Percentiles rank a stretch among this genome's conserved stretches.
phyloP scores from a whole-genome alignment of 2,888 invertebrate species.

The Microctonus hyperodae region DNA sequence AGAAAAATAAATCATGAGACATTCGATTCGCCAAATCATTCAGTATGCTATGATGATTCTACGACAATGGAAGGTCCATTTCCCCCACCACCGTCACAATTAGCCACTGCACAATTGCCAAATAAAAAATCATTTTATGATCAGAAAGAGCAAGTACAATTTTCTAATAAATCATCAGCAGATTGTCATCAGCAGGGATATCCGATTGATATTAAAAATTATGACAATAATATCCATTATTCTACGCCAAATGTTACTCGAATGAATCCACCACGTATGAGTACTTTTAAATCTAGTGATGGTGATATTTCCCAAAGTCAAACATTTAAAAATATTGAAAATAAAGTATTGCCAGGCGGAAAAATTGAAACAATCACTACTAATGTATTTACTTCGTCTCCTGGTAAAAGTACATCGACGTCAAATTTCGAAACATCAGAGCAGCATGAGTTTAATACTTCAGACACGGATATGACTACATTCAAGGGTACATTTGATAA shows the following conservation, averaged over 20 bases:
- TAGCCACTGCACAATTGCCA: conserved; percentile 28
- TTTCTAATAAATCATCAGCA: conserved; percentile 38
- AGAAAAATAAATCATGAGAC: conserved; percentile 53
- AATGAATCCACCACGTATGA: conserved; percentile 41
- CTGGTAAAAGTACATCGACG: conserved; percentile 65
- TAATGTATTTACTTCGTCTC: conserved; percentile 68
- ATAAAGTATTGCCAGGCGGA: conserved; percentile 67
- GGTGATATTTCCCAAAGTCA: conserved; percentile 45
- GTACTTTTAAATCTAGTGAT: conserved; percentile 46
- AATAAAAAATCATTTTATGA: conserved; percentile 40
- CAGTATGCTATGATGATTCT: conserved; percentile 21
- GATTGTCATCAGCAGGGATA: conserved; percentile 38
- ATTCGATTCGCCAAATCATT: conserved; percentile 31
- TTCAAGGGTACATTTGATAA: conserved; percentile 57
- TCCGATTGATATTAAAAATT: conserved; percentile 36
- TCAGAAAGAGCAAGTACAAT: conserved; percentile 36
- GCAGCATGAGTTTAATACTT: conserved; percentile 63
- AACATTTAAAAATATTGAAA: conserved; percentile 58
- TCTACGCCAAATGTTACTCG: not conserved
- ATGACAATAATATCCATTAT: conserved; percentile 14
- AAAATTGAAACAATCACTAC: conserved; percentile 68
- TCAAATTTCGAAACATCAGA: conserved; percentile 67
- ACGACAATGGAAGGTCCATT: conserved; percentile 27
- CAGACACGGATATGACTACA: conserved; percentile 64
- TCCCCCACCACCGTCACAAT: conserved; percentile 21